phyloP scores from a whole-genome alignment of 1,140 invertebrate species.

The Trypoxylus dichotomus region DNA sequence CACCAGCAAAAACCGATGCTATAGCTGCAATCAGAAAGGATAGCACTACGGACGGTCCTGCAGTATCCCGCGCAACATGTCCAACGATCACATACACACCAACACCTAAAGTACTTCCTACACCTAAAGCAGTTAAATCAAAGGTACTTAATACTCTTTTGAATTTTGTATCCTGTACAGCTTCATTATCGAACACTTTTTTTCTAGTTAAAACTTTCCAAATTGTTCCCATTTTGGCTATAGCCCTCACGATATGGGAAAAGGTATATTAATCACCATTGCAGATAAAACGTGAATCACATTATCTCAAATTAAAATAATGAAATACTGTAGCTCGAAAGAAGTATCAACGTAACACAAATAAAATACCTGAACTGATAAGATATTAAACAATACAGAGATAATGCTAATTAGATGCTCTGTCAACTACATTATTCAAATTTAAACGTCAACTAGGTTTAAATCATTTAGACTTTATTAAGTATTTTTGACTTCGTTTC shows the following conservation, averaged over 20 bases:
- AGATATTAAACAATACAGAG: slow-evolving; percentile 28
- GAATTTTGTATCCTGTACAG: slow-evolving; percentile 58
- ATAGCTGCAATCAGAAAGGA: slow-evolving; percentile 84
- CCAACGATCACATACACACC: slow-evolving; percentile 88
- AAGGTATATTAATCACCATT: background rate
- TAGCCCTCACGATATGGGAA: background rate
- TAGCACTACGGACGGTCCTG: slow-evolving; percentile 80
- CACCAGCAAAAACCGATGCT: slow-evolving; percentile 83
- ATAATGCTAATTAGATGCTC: slow-evolving; percentile 14
- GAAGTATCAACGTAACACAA: slow-evolving; percentile 15
- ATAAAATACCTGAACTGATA: slow-evolving; percentile 28
- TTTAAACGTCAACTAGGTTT: background rate
- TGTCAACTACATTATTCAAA: slow-evolving; percentile 3
- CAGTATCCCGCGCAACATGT: slow-evolving; percentile 74
- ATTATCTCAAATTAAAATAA: slow-evolving; percentile 9
- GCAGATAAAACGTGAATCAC: slow-evolving; percentile 11
- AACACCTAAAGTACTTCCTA: slow-evolving; percentile 85
- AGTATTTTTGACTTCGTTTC: background rate
- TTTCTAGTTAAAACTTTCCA: slow-evolving; percentile 57
- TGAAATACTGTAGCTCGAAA: slow-evolving; percentile 2
- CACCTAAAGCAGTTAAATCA: slow-evolving; percentile 77
- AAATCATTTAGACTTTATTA: background rate
- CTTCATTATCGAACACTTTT: slow-evolving; percentile 53
- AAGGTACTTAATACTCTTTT: slow-evolving; percentile 70
- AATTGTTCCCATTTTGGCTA: slow-evolving; percentile 18